Percentiles rank a stretch among this genome's conserved stretches.
Conservation (phyloP, 2,113 vertebrate genomes). For the Xiphophorus couchianus region DNA sequence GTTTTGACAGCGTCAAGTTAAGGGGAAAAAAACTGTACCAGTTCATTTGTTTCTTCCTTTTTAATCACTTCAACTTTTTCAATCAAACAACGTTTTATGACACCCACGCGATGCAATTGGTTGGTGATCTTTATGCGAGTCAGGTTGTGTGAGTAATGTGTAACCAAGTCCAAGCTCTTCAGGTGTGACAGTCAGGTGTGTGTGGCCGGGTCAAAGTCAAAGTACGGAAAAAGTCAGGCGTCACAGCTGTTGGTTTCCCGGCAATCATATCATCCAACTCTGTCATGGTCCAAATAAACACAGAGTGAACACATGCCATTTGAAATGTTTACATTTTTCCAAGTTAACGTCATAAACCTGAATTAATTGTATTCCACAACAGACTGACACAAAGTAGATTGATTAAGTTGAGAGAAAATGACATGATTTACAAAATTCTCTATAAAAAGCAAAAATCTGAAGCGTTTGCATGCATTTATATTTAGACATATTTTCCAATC, state of each 20-base stretch:
- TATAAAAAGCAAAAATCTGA: no score
- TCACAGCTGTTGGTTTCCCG: conserved; percentile 23
- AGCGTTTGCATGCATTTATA: no score
- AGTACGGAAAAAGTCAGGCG: conserved; percentile 6
- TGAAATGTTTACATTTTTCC: not conserved
- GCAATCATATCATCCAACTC: conserved; percentile 14
- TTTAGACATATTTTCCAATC: not conserved
- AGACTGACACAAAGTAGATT: not conserved
- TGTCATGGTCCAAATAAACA: not conserved
- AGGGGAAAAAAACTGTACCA: not conserved
- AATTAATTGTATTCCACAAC: not conserved
- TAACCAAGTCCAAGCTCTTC: conserved; percentile 11
- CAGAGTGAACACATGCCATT: not conserved
- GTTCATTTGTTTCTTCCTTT: not conserved
- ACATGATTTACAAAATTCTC: not conserved
- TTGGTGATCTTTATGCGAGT: not conserved
- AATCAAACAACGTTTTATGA: not conserved
- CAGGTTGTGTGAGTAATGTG: not conserved
- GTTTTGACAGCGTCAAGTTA: not conserved
- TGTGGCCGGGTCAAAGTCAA: conserved; percentile 30
- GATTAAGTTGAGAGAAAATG: no score
- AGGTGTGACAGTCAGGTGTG: conserved; percentile 28
- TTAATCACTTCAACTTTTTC: conserved; percentile 27
- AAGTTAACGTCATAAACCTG: not conserved
- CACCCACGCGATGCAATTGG: not conserved